Conservation (phyloP, 2,113 vertebrate genomes). For the Engystomops pustulosus region DNA sequence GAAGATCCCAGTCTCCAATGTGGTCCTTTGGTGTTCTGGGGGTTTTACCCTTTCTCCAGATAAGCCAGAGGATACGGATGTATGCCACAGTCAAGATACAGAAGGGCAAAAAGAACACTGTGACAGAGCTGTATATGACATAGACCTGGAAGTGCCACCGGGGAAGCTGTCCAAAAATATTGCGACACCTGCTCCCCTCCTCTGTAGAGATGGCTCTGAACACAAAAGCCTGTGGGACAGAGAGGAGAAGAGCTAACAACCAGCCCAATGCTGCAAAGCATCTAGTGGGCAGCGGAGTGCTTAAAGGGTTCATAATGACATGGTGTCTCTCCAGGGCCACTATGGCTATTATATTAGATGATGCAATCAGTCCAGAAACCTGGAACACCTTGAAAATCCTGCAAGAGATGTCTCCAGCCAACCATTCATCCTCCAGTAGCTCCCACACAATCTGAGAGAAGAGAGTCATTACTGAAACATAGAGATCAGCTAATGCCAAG, state of each 20-base stretch:
- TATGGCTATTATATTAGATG: conserved; percentile 68
- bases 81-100: conserved; percentile 58
- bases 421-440: conserved; percentile 55
- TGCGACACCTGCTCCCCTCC: conserved; percentile 61
- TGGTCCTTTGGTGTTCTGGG: background rate
- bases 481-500: conserved; percentile 72
- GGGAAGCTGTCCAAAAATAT: conserved; percentile 65
- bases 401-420: conserved; percentile 64
- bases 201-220: conserved; percentile 50
- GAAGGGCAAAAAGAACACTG: conserved; percentile 68
- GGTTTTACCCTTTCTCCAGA: conserved; percentile 37
- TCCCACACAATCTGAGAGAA: conserved; percentile 67
- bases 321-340: conserved; percentile 70
- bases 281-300: conserved; percentile 63
- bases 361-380: conserved; percentile 67
- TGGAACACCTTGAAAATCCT: conserved; percentile 66
- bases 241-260: conserved; percentile 70
- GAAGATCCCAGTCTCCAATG: background rate
- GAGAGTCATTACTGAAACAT: conserved; percentile 64
- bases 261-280: conserved; percentile 64
- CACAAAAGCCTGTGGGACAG: conserved; percentile 67
- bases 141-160: conserved; percentile 67
- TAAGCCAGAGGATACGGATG: conserved; percentile 39
- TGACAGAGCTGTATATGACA: conserved; percentile 64
- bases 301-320: conserved; percentile 59